A percentile compares a stretch with the other conserved stretches of the same genome.
phyloP scores from a whole-genome alignment of 2,113 vertebrate genomes.

The Ia io region DNA sequence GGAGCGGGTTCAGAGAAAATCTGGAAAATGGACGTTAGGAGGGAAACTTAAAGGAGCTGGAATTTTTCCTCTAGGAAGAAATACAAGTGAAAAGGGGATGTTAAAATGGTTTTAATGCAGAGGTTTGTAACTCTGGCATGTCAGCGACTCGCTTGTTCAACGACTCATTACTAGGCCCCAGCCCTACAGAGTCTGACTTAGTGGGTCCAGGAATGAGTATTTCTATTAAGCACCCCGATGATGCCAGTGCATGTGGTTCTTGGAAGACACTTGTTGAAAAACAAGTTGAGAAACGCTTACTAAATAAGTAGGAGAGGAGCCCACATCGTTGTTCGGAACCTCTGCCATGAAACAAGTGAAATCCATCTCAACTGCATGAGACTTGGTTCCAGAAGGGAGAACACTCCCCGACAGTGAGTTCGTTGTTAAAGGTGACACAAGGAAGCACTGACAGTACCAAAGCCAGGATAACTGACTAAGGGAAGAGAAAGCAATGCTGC shows the following conservation, averaged over 20 bases:
- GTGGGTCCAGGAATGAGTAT: not conserved
- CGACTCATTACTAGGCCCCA: not conserved
- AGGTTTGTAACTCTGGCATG: not conserved
- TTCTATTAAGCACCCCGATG: not conserved
- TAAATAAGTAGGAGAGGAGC: slow-evolving; percentile 37
- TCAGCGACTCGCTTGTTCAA: not conserved
- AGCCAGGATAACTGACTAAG: not conserved
- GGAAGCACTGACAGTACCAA: not conserved
- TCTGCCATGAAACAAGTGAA: slow-evolving; percentile 55
- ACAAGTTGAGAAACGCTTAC: slow-evolving; percentile 50
- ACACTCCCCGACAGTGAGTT: not conserved
- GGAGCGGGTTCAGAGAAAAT: slow-evolving; percentile 61
- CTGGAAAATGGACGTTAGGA: slow-evolving; percentile 60
- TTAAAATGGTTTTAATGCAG: not conserved
- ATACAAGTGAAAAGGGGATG: not conserved
- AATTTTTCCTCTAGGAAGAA: slow-evolving; percentile 16
- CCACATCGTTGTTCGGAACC: slow-evolving; percentile 37
- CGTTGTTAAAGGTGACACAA: not conserved
- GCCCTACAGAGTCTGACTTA: not conserved
- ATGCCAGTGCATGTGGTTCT: slow-evolving; percentile 34
- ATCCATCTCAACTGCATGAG: slow-evolving; percentile 2
- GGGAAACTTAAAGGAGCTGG: slow-evolving; percentile 42
- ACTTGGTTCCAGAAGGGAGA: slow-evolving; percentile 1
- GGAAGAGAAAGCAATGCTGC: not conserved
- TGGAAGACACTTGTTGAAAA: slow-evolving; percentile 58